phyloP scores from a whole-genome alignment of 2,797 vertebrate genomes.

The Ctenopoma kingsleyae region DNA sequence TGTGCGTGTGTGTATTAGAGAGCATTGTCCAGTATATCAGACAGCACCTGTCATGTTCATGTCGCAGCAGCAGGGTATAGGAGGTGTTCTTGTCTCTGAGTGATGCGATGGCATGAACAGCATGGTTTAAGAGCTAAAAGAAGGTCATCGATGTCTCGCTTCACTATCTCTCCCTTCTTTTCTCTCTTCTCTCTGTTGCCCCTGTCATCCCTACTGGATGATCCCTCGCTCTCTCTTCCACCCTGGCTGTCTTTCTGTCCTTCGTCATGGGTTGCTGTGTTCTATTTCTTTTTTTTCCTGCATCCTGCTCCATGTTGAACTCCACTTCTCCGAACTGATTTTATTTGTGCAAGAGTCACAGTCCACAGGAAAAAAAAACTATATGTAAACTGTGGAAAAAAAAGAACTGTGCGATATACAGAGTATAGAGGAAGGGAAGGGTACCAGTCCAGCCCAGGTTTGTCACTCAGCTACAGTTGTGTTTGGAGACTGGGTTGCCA shows the following conservation, averaged over 20 bases:
- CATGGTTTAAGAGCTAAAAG: conserved; percentile 83
- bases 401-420: conserved; percentile 19
- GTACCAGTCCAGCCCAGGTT: conserved; percentile 27
- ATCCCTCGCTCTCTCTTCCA: conserved; percentile 77
- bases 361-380: conserved; percentile 24
- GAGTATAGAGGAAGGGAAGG: background rate
- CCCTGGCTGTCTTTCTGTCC: conserved; percentile 81
- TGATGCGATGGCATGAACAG: conserved; percentile 82
- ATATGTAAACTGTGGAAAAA: conserved; percentile 55
- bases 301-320: conserved; percentile 59
- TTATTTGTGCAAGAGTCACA: conserved; percentile 56
- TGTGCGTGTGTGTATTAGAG: conserved; percentile 55
- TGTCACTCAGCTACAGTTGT: conserved; percentile 17
- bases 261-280: conserved; percentile 79
- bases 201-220: conserved; percentile 82
- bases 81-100: conserved; percentile 81
- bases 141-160: conserved; percentile 83
- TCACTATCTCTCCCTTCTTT: conserved; percentile 75
- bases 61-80: conserved; percentile 75
- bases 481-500: conserved; percentile 39
- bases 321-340: conserved; percentile 53
- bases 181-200: conserved; percentile 78
- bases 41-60: conserved; percentile 80
- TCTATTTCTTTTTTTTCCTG: conserved; percentile 20
- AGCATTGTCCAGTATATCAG: conserved; percentile 75